phyloP scores from a whole-genome alignment of 92 coral and sea anemone genomes.

The Muricea muricata region DNA sequence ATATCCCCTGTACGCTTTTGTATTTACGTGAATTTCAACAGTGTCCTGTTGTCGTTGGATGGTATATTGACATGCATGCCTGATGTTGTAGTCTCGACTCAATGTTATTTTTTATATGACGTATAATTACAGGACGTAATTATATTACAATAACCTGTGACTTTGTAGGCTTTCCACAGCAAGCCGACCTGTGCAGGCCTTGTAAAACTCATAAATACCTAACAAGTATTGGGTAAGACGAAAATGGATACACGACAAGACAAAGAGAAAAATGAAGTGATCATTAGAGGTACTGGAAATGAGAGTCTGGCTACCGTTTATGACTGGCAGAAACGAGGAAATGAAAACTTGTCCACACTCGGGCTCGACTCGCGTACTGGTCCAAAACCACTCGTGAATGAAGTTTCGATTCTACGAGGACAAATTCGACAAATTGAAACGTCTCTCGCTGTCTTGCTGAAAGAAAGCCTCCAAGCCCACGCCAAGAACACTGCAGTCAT shows the following conservation, averaged over 20 bases:
- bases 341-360: not conserved
- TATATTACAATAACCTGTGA: not conserved
- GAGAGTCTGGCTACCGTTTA: not conserved
- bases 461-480: not conserved
- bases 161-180: not conserved
- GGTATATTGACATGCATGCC: too few species aligned
- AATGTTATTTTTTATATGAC: too few species aligned
- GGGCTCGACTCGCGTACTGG: not conserved
- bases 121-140: not conserved
- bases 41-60: too few species aligned
- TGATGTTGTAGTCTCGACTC: too few species aligned
- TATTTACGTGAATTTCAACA: too few species aligned
- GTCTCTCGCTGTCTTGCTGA: not conserved
- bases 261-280: not conserved
- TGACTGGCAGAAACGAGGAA: not conserved
- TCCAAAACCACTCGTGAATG: not conserved
- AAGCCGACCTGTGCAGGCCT: not conserved
- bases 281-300: not conserved
- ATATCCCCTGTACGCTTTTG: too few species aligned
- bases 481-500: not conserved
- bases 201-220: not conserved
- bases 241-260: not conserved
- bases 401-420: not conserved
- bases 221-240: not conserved
- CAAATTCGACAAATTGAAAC: not conserved